Percentiles rank a stretch among this genome's conserved stretches.
These are phyloP conservation scores for Takifugu ocellatus DNA, from an alignment of 2,797 vertebrate genomes.

Conservation along the genomic window DNA sequence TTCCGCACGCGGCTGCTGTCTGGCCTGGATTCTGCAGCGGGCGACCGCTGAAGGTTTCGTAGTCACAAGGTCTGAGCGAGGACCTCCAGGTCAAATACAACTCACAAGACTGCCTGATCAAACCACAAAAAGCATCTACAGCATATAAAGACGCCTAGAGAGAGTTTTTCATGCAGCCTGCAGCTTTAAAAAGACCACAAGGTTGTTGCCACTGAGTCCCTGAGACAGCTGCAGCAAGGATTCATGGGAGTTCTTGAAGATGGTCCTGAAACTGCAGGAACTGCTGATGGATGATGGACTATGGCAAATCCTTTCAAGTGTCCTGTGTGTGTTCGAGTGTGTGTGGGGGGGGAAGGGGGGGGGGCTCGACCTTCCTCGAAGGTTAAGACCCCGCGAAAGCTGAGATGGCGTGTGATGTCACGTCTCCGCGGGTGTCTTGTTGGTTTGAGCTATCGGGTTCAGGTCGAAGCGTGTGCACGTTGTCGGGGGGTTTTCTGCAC, in stretches of 20 bases:
- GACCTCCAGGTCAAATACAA: too few relatives aligned
- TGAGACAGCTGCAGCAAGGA: too few relatives aligned
- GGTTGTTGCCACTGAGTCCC: too few relatives aligned
- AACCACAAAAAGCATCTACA: too few relatives aligned
- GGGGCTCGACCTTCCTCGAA: slow-evolving; percentile 33
- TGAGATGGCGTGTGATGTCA: slow-evolving; percentile 30
- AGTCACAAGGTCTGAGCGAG: too few relatives aligned
- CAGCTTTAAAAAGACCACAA: too few relatives aligned
- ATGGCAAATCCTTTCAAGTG: slow-evolving; percentile 28
- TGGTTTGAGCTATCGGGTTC: slow-evolving; percentile 30
- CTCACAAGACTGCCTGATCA: too few relatives aligned
- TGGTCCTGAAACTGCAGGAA: slow-evolving; percentile 15
- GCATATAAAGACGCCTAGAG: too few relatives aligned
- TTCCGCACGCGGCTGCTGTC: too few relatives aligned
- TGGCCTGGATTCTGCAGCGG: too few relatives aligned
- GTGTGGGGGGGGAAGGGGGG: slow-evolving; percentile 34
- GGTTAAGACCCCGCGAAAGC: slow-evolving; percentile 42
- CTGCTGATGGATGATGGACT: slow-evolving; percentile 19
- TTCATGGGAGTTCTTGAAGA: slow-evolving; percentile 6
- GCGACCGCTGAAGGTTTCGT: too few relatives aligned
- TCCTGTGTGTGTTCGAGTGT: slow-evolving; percentile 1
- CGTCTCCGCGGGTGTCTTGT: slow-evolving; percentile 36
- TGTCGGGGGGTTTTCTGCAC: background rate
- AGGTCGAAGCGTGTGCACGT: slow-evolving; percentile 2
- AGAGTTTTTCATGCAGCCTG: too few relatives aligned